Base-by-base conservation (phyloP, 2,797 vertebrate species). In the Myotis pilosus region DNA sequence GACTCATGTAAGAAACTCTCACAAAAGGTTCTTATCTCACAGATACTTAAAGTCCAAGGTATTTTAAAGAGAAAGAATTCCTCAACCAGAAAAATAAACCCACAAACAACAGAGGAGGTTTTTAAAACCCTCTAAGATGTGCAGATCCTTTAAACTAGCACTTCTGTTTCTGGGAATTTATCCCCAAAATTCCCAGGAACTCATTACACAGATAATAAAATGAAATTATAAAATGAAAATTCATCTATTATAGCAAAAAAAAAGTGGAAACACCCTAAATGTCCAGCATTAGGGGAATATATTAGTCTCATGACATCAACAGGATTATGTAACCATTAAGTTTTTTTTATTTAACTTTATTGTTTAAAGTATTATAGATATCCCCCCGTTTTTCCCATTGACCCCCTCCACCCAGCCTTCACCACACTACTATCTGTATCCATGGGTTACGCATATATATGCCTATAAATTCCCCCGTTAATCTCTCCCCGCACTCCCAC, bases 221-320 rank as follows among this genome's bases (percentile, higher is more conserved):
- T 51, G 60, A 93, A 93, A 84, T 11, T 74, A 28, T 69, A 81
- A 92, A 88, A 36, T 87, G 16, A 16, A 87, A 90, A 89, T 76
- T 69, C 84, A 87, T 82, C 80, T 71, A 47, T 41, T 49, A 89
- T 44, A 83, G 75, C 55, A 68, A 78, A 89, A 83, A 83, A 87
- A 87, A 41, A 30, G 28, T 85, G 81, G 96, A 88, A 96, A 92
- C 36, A 90, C 66, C 89, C 91, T 89, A 95, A 96, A 95, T 53
- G 28, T 28, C 83, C 79, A 87, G 36, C 36, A 86, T 16, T 28
- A 23, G 28, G 64, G 19, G 25, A 85, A 38, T 60, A 44, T 49
- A 81, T 92, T 71, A 64, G 89, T 49, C 62, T 79, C 30, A 84
- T 87, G 74, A 96, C 22, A 51, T 49, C 51, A 87, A 53, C 9